Percentiles rank a stretch among this genome's conserved stretches.
These are phyloP conservation scores for Caenorhabditis angaria DNA, from an alignment of 2,888 invertebrate species.

Conservation along the genomic window DNA sequence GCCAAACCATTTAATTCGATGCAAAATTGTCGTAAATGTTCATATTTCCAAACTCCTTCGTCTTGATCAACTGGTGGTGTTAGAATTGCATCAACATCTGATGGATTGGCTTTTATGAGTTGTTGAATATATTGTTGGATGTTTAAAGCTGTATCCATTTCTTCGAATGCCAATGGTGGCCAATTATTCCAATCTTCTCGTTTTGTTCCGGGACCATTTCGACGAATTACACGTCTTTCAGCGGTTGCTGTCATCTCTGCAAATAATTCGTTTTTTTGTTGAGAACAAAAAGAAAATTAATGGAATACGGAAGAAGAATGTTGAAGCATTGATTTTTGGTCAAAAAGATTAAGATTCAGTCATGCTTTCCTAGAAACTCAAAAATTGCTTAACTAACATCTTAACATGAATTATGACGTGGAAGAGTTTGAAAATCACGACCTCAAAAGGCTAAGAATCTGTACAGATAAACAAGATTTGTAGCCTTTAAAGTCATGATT, in stretches of 20 bases:
- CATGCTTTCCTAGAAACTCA: too few species aligned
- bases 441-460: too few species aligned
- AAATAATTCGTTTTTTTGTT: conserved; percentile 1
- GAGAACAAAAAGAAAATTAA: neutral
- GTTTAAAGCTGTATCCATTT: conserved; percentile 98
- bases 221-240: conserved; percentile 43
- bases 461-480: too few species aligned
- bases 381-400: too few species aligned
- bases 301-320: too few species aligned
- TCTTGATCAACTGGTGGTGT: conserved; percentile 81
- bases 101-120: conserved; percentile 89
- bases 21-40: conserved; percentile 95
- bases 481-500: too few species aligned
- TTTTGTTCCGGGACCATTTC: conserved; percentile 66
- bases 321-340: too few species aligned
- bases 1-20: conserved; percentile 99
- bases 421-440: too few species aligned
- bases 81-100: conserved; percentile 90
- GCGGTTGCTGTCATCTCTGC: conserved; percentile 22
- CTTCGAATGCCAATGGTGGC: conserved; percentile 92
- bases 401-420: too few species aligned
- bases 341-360: too few species aligned
- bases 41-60: conserved; percentile 95
- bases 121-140: conserved; percentile 99
- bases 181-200: conserved; percentile 87